Conservation (phyloP, 2,888 invertebrate species). For the Napeogenes sylphis region DNA sequence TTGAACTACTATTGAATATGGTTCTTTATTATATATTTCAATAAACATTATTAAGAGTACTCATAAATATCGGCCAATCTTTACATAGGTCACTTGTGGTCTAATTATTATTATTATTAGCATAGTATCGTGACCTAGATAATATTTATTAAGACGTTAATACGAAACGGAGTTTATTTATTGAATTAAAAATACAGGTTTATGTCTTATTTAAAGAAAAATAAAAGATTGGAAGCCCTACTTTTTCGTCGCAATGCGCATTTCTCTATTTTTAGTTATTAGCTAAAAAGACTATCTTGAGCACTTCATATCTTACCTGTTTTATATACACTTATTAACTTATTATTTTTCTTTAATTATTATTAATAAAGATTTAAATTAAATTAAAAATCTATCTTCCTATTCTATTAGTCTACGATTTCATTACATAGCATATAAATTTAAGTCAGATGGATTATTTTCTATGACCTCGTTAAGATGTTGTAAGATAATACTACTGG, state of each 20-base stretch:
- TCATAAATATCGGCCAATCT: no score
- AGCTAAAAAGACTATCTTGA: neutral
- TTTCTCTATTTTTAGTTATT: no score
- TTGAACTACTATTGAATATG: no score
- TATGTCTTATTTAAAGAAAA: conserved; percentile 6
- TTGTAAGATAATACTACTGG: conserved; percentile 19
- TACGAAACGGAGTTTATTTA: neutral
- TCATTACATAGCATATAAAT: conserved; percentile 18
- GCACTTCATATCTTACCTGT: conserved; percentile 15
- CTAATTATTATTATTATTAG: no score
- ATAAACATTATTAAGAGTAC: neutral
- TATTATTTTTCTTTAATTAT: conserved; percentile 16
- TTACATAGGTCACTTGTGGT: no score
- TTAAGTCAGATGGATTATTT: conserved; percentile 14
- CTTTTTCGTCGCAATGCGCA: conserved; percentile 5
- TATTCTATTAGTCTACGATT: conserved; percentile 15
- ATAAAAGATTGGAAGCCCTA: neutral
- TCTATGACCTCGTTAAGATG: neutral
- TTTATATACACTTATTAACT: conserved; percentile 6
- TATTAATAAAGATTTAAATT: conserved; percentile 22
- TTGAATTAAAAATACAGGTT: neutral
- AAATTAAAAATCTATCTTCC: conserved; percentile 13
- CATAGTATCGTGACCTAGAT: neutral
- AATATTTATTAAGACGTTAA: neutral
- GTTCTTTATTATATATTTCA: neutral